phyloP scores from a whole-genome alignment of 2,113 vertebrate species.

The Propithecus coquereli region DNA sequence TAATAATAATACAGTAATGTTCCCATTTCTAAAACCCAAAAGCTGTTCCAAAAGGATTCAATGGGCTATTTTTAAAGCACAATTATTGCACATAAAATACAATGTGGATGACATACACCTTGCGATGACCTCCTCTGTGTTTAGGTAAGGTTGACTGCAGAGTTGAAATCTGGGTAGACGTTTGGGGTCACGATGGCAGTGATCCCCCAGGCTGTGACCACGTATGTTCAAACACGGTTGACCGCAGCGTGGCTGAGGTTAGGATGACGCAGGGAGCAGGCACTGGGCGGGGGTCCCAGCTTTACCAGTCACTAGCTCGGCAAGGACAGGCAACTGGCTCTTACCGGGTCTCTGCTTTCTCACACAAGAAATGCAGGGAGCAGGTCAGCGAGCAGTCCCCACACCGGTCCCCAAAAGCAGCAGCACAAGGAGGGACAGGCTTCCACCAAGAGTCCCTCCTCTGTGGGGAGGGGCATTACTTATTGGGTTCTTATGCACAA shows the following conservation, averaged over 20 bases:
- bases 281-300: fast-evolving
- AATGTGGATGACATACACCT: too few species aligned
- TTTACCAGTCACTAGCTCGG: background rate
- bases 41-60: background rate
- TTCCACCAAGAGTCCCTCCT: background rate
- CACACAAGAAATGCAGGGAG: background rate
- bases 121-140: background rate
- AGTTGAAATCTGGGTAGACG: fast-evolving
- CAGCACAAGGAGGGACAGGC: background rate
- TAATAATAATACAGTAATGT: background rate
- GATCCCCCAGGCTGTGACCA: background rate
- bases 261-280: background rate
- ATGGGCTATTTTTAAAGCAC: background rate
- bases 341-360: background rate
- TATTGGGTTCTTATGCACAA: background rate
- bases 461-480: background rate
- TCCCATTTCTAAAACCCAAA: background rate
- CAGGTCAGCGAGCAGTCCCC: background rate
- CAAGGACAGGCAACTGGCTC: fast-evolving
- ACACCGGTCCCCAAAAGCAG: background rate
- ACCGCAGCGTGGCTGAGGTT: too few species aligned
- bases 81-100: background rate
- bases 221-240: fast-evolving
- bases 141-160: fast-evolving
- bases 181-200: fast-evolving